Evolutionary conservation across 2,888 invertebrate species (phyloP).

Genomic region (Asteroscopus sphinx): DNA sequence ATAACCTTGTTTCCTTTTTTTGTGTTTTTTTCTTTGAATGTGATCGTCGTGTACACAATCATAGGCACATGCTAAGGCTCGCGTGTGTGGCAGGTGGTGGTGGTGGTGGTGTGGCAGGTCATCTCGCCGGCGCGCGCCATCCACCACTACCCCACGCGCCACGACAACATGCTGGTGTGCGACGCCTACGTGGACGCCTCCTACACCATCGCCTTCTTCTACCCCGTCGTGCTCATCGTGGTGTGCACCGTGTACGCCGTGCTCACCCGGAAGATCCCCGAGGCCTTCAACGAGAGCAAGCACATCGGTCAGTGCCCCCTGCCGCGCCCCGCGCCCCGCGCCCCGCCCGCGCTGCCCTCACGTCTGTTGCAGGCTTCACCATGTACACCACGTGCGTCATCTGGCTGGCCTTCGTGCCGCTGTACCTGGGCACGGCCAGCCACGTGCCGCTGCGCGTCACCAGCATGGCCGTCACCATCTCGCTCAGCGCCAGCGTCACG

Average conservation of each 20-base stretch:
- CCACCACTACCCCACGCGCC: conserved; percentile 95
- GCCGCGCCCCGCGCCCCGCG: too few relatives aligned
- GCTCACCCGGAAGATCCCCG: conserved; percentile 98
- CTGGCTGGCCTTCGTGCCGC: conserved; percentile 98
- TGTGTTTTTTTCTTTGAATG: too few relatives aligned
- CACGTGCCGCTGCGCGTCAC: conserved; percentile 97
- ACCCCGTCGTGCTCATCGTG: conserved; percentile 96
- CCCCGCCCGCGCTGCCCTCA: too few relatives aligned
- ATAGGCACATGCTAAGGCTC: not conserved
- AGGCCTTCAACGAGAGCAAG: conserved; percentile 99
- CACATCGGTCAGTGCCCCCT: conserved; percentile 98
- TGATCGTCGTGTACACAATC: not conserved
- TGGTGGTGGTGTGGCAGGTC: conserved; percentile 97
- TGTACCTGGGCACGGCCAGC: conserved; percentile 98
- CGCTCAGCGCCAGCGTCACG: conserved; percentile 97
- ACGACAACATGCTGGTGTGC: conserved; percentile 97
- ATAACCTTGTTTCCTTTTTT: too few relatives aligned
- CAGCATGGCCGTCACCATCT: conserved; percentile 98
- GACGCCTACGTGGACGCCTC: conserved; percentile 97
- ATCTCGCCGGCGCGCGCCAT: conserved; percentile 97
- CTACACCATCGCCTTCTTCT: conserved; percentile 97
- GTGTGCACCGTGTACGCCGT: conserved; percentile 98
- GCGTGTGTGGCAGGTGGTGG: conserved; percentile 90
- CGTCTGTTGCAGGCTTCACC: conserved; percentile 95
- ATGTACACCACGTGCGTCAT: conserved; percentile 99